Evolutionary conservation across 2,888 invertebrate species (phyloP).

Genomic region (Habrosyne pyritoides): DNA sequence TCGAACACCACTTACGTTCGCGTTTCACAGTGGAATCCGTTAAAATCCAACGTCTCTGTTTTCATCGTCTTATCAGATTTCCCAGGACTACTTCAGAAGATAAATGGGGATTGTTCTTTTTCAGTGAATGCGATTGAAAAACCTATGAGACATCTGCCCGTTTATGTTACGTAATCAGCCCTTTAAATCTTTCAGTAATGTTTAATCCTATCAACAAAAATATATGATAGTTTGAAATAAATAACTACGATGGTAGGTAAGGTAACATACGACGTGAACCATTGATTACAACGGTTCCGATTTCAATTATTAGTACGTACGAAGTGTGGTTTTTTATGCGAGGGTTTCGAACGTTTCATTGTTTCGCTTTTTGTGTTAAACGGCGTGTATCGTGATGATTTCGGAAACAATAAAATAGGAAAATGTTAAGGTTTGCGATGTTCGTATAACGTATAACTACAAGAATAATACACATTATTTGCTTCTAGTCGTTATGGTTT

Average conservation of each 20-base stretch:
- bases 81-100: conserved; percentile 58
- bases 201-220: background rate
- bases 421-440: conserved; percentile 46
- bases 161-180: conserved; percentile 23
- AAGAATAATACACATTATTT: too few relatives aligned
- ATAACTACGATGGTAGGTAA: background rate
- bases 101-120: conserved; percentile 69
- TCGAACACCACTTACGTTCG: conserved; percentile 37
- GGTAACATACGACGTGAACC: conserved; percentile 13
- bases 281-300: conserved; percentile 48
- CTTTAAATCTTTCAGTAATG: background rate
- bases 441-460: conserved; percentile 14
- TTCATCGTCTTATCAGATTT: conserved; percentile 66
- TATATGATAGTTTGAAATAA: background rate
- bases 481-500: too few relatives aligned
- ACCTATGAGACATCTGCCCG: conserved; percentile 42
- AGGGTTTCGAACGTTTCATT: conserved; percentile 35
- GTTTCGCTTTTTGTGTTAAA: conserved; percentile 61
- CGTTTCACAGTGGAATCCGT: conserved; percentile 50
- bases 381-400: conserved; percentile 65
- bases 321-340: conserved; percentile 47
- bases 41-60: conserved; percentile 55
- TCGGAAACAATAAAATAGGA: conserved; percentile 62
- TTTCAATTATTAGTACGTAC: conserved; percentile 54
- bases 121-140: conserved; percentile 58